Base-by-base conservation (phyloP, 2,113 vertebrate genomes). In the Percopsis transmontana region DNA sequence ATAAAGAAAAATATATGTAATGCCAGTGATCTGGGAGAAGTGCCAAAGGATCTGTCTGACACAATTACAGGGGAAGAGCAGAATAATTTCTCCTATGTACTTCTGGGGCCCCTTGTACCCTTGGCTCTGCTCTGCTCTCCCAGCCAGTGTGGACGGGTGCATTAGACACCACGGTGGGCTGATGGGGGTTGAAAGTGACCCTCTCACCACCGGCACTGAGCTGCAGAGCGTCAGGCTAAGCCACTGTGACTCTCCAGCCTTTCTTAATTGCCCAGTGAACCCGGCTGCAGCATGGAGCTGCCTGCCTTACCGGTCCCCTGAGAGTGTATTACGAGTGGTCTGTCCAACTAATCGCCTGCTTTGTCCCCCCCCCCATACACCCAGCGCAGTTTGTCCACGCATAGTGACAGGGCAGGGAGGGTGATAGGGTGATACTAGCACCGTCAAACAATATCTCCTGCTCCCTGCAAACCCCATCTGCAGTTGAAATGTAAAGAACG, bases 231-330 rank as follows among this genome's bases (percentile, higher is more conserved):
- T 82, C 80, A 70, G 83, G 77, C 81, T 85, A 78, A 88, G 76
- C 81, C 84, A 85, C 81, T 83, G 74, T 76, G 77, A 86, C 82
- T 86, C 76, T 64, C 74, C 62, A 62, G 24, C 77, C 74, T 76
- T 73, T 68, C 84, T 83, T 90, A 91, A 91, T 90, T 91, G 85
- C 85, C 83, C 70, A 47, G 78, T 73, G 87, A 87, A 89, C 78
- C 88, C 88, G 81, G 79, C 82, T 65, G 85, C 71, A 69, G 72
- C 81, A 74, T 74, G 55, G 83, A 88, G 80, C 75, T 33, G 65
- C 78, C 81, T 72, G 87, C 88, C 80, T 83, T 82, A 83, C 76
- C 66, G 78, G 47, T 75, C 85, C 85, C 87, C 59, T 6, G 87
- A 71, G 88, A 86, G 77, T 73, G 80, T 76, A 90, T 91, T 89